A percentile compares a stretch with the other conserved stretches of the same genome.
phyloP scores from a whole-genome alignment of 2,797 vertebrate genomes.

The Paratrypauchen microcephalus region DNA sequence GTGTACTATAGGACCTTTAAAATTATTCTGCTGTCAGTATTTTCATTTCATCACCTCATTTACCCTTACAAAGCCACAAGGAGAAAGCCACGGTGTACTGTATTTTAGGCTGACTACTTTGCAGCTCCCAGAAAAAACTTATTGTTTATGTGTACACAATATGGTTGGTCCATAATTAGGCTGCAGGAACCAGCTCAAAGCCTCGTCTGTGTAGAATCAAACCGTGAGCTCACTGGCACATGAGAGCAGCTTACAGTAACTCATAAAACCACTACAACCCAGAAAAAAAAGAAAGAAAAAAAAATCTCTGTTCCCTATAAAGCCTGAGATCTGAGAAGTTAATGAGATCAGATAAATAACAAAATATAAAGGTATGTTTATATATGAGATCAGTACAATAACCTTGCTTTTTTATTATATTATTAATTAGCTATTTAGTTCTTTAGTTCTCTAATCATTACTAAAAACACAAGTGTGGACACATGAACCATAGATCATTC shows the following conservation, averaged over 20 bases:
- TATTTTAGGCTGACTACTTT: not conserved
- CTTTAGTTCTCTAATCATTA: too few species aligned
- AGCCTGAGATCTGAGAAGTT: slow-evolving; percentile 40
- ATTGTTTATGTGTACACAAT: slow-evolving; percentile 5
- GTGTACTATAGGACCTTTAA: too few species aligned
- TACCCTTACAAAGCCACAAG: not conserved
- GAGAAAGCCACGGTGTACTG: not conserved
- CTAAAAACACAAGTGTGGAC: too few species aligned
- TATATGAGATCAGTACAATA: not conserved
- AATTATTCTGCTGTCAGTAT: not conserved
- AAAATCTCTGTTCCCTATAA: slow-evolving; percentile 32
- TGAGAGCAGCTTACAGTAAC: slow-evolving; percentile 31
- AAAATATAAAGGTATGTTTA: not conserved
- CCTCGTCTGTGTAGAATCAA: slow-evolving; percentile 20
- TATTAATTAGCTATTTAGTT: too few species aligned
- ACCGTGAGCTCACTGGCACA: slow-evolving; percentile 20
- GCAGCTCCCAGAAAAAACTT: not conserved
- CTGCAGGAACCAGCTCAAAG: not conserved
- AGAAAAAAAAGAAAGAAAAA: too few species aligned
- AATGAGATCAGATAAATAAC: slow-evolving; percentile 42
- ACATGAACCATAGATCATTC: too few species aligned
- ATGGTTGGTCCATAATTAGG: slow-evolving; percentile 1
- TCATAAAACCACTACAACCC: slow-evolving; percentile 32
- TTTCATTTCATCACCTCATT: not conserved
- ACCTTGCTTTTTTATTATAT: too few species aligned